phyloP scores from a whole-genome alignment of 2,888 invertebrate species.

The Penaeus monodon region DNA sequence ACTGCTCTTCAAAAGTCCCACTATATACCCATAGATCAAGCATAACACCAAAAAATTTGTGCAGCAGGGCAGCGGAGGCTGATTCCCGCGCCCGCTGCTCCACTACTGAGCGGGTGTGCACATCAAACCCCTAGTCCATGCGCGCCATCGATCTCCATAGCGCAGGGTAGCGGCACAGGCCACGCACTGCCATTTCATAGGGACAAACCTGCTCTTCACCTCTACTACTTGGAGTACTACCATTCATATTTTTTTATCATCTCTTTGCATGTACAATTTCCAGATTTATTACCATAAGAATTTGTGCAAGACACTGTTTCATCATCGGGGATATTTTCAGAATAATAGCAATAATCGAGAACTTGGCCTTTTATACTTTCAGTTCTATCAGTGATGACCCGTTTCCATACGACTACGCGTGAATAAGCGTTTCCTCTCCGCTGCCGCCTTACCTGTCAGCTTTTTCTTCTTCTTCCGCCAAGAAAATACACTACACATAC shows the following conservation, averaged over 20 bases:
- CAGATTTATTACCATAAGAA: too few species aligned
- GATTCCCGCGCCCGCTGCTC: slow-evolving; percentile 65
- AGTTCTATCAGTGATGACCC: background rate
- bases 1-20: slow-evolving; percentile 42
- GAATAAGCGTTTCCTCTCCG: slow-evolving; percentile 32
- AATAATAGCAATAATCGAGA: background rate
- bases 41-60: slow-evolving; percentile 51
- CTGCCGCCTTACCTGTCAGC: slow-evolving; percentile 29
- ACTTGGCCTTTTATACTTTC: background rate
- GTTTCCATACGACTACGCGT: slow-evolving; percentile 35
- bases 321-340: background rate
- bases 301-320: too few species aligned
- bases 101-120: slow-evolving; percentile 74
- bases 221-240: background rate
- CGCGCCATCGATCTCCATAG: slow-evolving; percentile 59
- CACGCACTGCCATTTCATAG: slow-evolving; percentile 35
- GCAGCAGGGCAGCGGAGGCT: slow-evolving; percentile 60
- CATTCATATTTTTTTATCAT: background rate
- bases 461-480: slow-evolving; percentile 1
- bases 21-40: slow-evolving; percentile 40
- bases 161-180: slow-evolving; percentile 26
- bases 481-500: background rate
- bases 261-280: background rate
- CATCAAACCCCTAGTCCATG: slow-evolving; percentile 72
- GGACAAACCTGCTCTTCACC: slow-evolving; percentile 31